Base-by-base conservation (phyloP, 2,113 vertebrate genomes). In the Ptilonorhynchus violaceus region DNA sequence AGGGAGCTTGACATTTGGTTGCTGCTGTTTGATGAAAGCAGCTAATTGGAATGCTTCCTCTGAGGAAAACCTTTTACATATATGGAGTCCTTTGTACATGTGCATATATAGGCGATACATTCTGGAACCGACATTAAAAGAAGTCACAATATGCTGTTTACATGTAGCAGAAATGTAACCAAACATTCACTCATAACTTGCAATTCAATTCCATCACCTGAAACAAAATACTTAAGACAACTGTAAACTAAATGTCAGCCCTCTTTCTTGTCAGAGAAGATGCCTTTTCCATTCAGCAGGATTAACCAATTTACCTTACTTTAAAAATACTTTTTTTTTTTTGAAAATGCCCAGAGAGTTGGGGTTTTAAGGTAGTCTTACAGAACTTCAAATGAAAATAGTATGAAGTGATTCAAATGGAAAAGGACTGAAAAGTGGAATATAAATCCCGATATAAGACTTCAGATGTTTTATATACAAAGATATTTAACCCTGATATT, bases 151-250 rank as follows among this genome's bases (percentile, higher is more conserved):
- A 47, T 28, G 62, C 41, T 81, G 18, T 37, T 85, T 55, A 44
- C 28, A 22, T 19, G 20, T 9, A 44, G 44, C 37, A 72, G 37
- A 78, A 92, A 68, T 16, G 31, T 24, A 74, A 67, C n/a, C 56
- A 72, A 88, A 88, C 66, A 7, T 77, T 86, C 73, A 31, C 75
- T 93, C 39, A 69, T 49, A 93, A 86, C 63, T 74, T 90, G 95
- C 87, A 95, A 95, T 90, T 92, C 73, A 93, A 87, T 88, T 85
- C 88, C 58, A 55, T 52, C 59, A 70, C 75, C 83, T 94, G 92
- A 96, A 96, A 96, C 85, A 88, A 96, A 97, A 96, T 76, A 91
- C 76, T 69, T 9, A 8, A 92, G 79, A 84, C 59, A 86, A 92
- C 70, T 91, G 85, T 78, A 92, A 97, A 92, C 39, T 74, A 93